Evolutionary conservation across 2,888 invertebrate species (phyloP), one percentile per base, ranked within the genome.

Genomic region (Sepiola atlantica): DNA sequence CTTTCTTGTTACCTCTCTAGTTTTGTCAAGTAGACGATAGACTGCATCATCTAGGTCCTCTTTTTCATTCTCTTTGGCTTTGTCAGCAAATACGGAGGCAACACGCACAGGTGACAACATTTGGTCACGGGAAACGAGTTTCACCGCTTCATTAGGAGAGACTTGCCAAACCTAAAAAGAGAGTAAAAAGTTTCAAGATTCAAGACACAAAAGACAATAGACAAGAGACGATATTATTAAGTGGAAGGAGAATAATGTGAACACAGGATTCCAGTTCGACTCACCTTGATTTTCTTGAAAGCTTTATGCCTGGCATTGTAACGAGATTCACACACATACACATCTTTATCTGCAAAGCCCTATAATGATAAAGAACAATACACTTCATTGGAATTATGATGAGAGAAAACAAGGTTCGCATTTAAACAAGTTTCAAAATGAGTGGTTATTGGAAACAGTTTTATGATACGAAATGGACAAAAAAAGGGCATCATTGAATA

Each of bases 311-410:
- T 98, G 0, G 98, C 98, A 96, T 98, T 98, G 97, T 99, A 99
- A 14, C 99, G 98, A 35, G 99, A 99, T 97, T 99, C 99, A 97
- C 99, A 99, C 0, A 99, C 99, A 97, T 98, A 99, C 1, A 99
- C 98, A 97, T 99, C 99, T 96, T 99, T 99, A 95, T 99, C 99
- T 0, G 98, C 98, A 96, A 98, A 98, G 35, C 98, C 98, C 98
- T 97, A 95, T 32, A 96, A 95, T 77, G 92, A 93, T 8, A 10
- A 61, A 61, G 12, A 61, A 61, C 10, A 28, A 61, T 4, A 45
- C 8, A 45, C 45, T 45, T 8, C 21, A 61, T 61, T 28, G 21
- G 3, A 20, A 10, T 61, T 21, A 61, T 28, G 28, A 28, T 28
- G 24, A 61, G 3, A 61, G 24, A 61, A 21, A 45, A 45, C 45